Conservation (phyloP, 2,888 invertebrate species). For the Panopea generosa region DNA sequence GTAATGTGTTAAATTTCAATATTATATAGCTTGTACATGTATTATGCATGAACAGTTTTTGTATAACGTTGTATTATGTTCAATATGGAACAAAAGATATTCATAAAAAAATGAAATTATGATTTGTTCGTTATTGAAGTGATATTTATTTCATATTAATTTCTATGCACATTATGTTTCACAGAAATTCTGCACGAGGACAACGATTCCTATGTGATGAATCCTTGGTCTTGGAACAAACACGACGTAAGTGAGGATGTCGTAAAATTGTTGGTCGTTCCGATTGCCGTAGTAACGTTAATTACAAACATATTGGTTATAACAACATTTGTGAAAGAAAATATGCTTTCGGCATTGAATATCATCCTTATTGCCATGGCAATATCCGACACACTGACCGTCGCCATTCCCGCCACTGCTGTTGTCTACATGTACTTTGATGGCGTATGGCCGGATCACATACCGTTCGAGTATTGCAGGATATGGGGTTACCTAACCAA, state of each 20-base stretch:
- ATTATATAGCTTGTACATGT: too few relatives aligned
- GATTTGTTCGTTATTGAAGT: too few relatives aligned
- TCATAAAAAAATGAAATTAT: not conserved
- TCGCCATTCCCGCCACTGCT: conserved; percentile 85
- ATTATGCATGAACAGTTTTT: too few relatives aligned
- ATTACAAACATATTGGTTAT: conserved; percentile 95
- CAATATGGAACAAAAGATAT: too few relatives aligned
- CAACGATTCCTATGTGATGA: conserved; percentile 59
- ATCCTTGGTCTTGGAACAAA: conserved; percentile 64
- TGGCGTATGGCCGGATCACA: conserved; percentile 93
- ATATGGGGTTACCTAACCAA: conserved; percentile 87
- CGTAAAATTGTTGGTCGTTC: conserved; percentile 91
- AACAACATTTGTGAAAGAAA: conserved; percentile 93
- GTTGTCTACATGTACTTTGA: conserved; percentile 96
- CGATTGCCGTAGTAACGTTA: conserved; percentile 93
- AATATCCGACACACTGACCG: conserved; percentile 95
- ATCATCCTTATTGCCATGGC: conserved; percentile 97
- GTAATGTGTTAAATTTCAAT: too few relatives aligned
- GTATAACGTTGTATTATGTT: too few relatives aligned
- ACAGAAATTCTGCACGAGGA: conserved; percentile 54
- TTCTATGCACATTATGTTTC: conserved; percentile 4
- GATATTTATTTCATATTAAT: not conserved
- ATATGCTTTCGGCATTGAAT: conserved; percentile 96
- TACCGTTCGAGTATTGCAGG: conserved; percentile 91
- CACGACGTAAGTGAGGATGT: conserved; percentile 75